Evolutionary conservation across 2,797 vertebrate genomes (phyloP).

Genomic region (Scyliorhinus canicula): DNA sequence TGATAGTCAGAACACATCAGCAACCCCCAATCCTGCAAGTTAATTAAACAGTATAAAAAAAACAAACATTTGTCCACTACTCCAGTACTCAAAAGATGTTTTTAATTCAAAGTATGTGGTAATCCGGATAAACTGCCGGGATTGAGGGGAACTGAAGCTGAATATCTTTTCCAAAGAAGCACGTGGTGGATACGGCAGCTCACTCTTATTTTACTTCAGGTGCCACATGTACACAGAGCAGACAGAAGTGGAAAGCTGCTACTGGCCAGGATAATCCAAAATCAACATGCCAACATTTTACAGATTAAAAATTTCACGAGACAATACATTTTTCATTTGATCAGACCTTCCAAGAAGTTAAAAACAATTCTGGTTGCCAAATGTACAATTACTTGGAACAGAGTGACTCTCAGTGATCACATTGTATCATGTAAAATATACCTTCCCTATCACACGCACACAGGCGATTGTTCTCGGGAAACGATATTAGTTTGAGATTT

Average conservation of each 20-base stretch:
- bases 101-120: background rate
- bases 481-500: background rate
- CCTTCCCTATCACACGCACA: background rate
- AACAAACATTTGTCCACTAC: background rate
- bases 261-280: background rate
- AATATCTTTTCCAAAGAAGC: background rate
- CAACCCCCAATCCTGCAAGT: background rate
- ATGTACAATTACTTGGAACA: background rate
- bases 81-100: background rate
- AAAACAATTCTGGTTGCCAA: conserved; percentile 7
- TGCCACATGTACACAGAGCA: background rate
- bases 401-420: background rate
- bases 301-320: background rate
- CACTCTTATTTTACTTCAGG: background rate
- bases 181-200: background rate
- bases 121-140: background rate
- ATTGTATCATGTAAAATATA: background rate
- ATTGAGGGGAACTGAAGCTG: background rate
- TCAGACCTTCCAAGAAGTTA: background rate
- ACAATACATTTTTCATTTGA: background rate
- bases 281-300: background rate
- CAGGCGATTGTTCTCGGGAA: background rate
- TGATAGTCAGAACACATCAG: background rate
- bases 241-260: background rate
- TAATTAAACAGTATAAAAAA: background rate